Percentiles rank a stretch among this genome's conserved stretches.
Conservation (phyloP, 2,888 invertebrate species). For the Rhingia campestris region DNA sequence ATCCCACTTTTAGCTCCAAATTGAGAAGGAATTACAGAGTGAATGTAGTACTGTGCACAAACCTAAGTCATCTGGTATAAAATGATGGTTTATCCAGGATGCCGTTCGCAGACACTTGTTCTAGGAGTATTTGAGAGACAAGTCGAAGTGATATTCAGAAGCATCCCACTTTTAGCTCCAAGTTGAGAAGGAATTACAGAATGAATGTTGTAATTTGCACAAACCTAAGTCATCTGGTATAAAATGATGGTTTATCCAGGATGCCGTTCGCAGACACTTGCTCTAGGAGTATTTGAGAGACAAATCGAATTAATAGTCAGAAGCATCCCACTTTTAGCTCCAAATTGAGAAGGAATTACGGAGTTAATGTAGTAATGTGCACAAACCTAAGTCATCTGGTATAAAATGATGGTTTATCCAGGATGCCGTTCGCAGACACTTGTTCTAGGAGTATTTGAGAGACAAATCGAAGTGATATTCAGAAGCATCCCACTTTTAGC, state of each 20-base stretch:
- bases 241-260: slow-evolving; percentile 61
- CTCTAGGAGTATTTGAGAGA: slow-evolving; percentile 67
- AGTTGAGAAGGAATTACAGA: neutral
- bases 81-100: slow-evolving; percentile 65
- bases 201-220: slow-evolving; percentile 45
- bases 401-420: slow-evolving; percentile 62
- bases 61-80: slow-evolving; percentile 65
- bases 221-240: slow-evolving; percentile 66
- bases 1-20: slow-evolving; percentile 69
- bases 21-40: neutral
- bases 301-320: slow-evolving; percentile 30
- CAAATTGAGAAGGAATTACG: neutral
- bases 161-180: slow-evolving; percentile 46
- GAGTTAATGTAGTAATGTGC: slow-evolving; percentile 24
- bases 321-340: slow-evolving; percentile 54
- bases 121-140: slow-evolving; percentile 67
- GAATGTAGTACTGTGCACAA: slow-evolving; percentile 32
- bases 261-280: slow-evolving; percentile 60
- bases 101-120: slow-evolving; percentile 55
- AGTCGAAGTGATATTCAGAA: slow-evolving; percentile 29
- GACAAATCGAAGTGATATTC: slow-evolving; percentile 54
- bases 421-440: slow-evolving; percentile 61
- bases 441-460: slow-evolving; percentile 68
- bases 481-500: slow-evolving; percentile 74
- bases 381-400: slow-evolving; percentile 65